These are phyloP conservation scores for Leptosomus discolor DNA, from an alignment of 2,113 vertebrate species.

Conservation along the genomic window DNA sequence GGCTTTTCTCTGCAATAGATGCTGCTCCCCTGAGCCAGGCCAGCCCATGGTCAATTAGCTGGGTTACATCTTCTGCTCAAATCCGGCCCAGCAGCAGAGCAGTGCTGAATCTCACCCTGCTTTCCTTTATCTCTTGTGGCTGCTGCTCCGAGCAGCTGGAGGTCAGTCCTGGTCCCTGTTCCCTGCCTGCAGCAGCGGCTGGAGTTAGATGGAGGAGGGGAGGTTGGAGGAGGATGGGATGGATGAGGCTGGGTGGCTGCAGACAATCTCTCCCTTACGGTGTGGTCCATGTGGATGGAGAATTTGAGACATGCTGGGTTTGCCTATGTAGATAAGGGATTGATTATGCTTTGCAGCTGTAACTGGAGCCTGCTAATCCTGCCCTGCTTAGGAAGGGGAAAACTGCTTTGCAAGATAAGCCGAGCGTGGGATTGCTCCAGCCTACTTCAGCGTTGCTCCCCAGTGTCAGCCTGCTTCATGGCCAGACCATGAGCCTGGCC, in stretches of 20 bases:
- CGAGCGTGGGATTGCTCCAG: background rate
- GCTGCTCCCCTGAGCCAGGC: background rate
- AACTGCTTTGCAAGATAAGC: slow-evolving; percentile 46
- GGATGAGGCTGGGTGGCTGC: background rate
- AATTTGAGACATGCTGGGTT: background rate
- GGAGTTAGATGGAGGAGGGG: background rate
- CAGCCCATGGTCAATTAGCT: background rate
- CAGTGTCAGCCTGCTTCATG: background rate
- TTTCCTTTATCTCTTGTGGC: background rate
- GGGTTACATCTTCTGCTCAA: background rate
- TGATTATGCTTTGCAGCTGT: slow-evolving; percentile 33
- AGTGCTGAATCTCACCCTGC: background rate
- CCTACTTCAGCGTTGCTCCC: background rate
- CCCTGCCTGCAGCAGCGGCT: background rate
- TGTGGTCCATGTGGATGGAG: background rate
- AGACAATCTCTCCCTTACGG: background rate
- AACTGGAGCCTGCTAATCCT: slow-evolving; percentile 57
- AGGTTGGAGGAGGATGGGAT: background rate
- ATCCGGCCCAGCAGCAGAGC: background rate
- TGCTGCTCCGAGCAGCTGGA: background rate
- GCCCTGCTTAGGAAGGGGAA: slow-evolving; percentile 37
- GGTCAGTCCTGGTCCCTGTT: fast-evolving
- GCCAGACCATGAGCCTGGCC: background rate
- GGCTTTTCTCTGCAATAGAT: background rate
- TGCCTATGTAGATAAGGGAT: slow-evolving; percentile 13